These are phyloP conservation scores for Cervus canadensis DNA, from an alignment of 2,113 vertebrate species.

Conservation along the genomic window DNA sequence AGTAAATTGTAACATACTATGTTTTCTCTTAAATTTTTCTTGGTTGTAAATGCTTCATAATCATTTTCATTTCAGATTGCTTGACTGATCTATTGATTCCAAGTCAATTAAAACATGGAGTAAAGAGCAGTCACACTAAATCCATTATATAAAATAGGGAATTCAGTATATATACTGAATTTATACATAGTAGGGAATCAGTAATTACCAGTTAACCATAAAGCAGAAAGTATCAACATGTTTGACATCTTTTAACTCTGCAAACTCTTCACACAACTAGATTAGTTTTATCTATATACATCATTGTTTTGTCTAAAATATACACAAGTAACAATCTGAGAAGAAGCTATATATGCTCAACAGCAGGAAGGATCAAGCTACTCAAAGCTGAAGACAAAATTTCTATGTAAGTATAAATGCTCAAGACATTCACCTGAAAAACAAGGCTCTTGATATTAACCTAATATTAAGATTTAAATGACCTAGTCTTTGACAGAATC, in stretches of 20 bases:
- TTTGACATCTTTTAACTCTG: background rate
- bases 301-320: constrained; percentile 9
- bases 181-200: background rate
- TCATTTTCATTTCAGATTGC: constrained; percentile 18
- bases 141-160: background rate
- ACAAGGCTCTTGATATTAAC: background rate
- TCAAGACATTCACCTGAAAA: background rate
- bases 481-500: background rate
- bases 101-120: constrained; percentile 31
- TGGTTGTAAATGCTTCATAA: constrained; percentile 3
- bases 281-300: background rate
- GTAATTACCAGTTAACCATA: constrained; percentile 22
- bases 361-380: background rate
- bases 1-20: constrained; percentile 20
- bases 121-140: background rate
- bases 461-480: background rate
- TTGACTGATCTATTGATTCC: background rate
- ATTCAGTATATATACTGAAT: background rate
- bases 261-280: constrained; percentile 1
- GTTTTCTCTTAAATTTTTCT: constrained; percentile 17
- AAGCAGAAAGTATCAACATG: background rate
- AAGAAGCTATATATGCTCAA: background rate
- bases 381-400: background rate
- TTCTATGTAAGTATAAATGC: background rate
- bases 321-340: background rate